Evolutionary conservation across 2,888 invertebrate species (phyloP), one percentile per base, ranked within the genome.

Genomic region (Ctenicera cuprea): DNA sequence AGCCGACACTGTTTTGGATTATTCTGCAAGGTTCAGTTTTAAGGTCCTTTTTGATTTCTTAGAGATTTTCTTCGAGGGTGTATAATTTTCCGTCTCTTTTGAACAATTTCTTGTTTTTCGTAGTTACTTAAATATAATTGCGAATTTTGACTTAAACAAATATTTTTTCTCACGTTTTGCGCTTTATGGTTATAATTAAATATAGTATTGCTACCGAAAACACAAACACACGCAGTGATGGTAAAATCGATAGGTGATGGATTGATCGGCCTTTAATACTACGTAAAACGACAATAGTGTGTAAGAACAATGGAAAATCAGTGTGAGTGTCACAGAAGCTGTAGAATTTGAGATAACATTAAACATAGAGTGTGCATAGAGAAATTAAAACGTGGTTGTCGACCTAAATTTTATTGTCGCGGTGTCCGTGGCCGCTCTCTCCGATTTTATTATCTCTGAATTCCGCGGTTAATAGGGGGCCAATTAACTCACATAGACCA

Each of bases 321-420:
- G 48, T 33, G 68, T 20, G 48, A 59, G 59, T 68, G 45, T 33
- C 54, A 59, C 45, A 59, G 41, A 68, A 59, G 43, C 59, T 59
- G 37, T 48, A 43, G 48, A 61, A 50, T 33, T 62, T 61, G 33
- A 71, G 63, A 70, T 63, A 64, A 71, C 59, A 65, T 63, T 64
- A 20, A 12, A 11, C 18, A 38, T 33, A 30, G 41, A 48, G 45
- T 48, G 61, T 52, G 50, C 50, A 26, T 59, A 59, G 65, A 66
- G 48, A 71, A 71, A 66, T 61, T 33, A 59, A 50, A 71, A 54
- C 33, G 63, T 14, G 30, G 48, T 61, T 61, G 71, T 45, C 71
- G 71, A 71, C 71, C 71, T 65, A 66, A 66, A 71, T 71, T 66
- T 71, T 57, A 62, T 30, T 64, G 62, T 70, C 63, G 50, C 52